phyloP scores from a whole-genome alignment of 2,113 vertebrate genomes.

The Eretmochelys imbricata region DNA sequence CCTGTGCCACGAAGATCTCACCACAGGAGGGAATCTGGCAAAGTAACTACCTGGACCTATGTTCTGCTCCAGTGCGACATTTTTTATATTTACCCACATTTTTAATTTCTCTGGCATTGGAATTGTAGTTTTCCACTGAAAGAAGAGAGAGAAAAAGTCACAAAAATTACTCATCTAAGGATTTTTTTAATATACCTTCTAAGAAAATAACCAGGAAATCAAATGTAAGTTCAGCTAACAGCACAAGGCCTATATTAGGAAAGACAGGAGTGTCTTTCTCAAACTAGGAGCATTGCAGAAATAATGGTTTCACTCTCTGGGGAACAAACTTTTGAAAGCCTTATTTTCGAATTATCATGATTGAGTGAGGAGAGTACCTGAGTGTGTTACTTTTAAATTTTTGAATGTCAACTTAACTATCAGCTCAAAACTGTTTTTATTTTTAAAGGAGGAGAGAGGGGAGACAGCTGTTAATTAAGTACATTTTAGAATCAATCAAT shows the following conservation, averaged over 20 bases:
- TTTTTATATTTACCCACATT: neutral
- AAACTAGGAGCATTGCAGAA: neutral
- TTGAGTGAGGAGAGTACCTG: neutral
- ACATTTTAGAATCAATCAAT: neutral
- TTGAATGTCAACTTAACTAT: neutral
- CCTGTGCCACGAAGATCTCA: neutral
- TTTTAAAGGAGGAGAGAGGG: fast-evolving
- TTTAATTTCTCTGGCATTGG: neutral
- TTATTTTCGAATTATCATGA: neutral
- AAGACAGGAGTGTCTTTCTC: neutral
- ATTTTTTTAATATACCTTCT: neutral
- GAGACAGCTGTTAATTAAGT: neutral
- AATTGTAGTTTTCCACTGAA: neutral
- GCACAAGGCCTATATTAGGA: neutral
- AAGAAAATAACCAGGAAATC: neutral
- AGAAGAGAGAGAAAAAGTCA: neutral
- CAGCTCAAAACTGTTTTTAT: neutral
- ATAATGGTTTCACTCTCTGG: neutral
- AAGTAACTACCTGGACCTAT: neutral
- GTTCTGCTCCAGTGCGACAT: neutral
- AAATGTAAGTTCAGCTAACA: neutral
- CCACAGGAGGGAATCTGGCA: neutral
- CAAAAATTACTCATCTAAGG: neutral
- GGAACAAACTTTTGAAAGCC: neutral
- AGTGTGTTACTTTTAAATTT: neutral